Percentiles rank a stretch among this genome's conserved stretches.
These are phyloP conservation scores for Tenthredo distinguenda DNA, from an alignment of 2,888 invertebrate genomes.

Conservation along the genomic window DNA sequence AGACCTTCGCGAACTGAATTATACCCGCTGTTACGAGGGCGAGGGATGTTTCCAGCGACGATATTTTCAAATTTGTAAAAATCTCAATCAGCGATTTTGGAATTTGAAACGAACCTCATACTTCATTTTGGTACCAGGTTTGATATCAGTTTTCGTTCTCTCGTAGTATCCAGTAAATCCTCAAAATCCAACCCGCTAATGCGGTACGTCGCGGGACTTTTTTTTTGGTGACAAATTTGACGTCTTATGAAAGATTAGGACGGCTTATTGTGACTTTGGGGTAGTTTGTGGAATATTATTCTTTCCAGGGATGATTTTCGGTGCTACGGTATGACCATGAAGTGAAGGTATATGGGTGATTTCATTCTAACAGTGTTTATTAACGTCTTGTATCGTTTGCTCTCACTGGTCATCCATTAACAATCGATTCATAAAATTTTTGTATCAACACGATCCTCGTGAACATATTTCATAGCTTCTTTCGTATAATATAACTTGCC, in stretches of 20 bases:
- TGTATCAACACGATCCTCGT: too few species aligned
- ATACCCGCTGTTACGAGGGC: not conserved
- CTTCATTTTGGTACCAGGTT: not conserved
- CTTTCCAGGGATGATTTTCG: not conserved
- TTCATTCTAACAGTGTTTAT: too few species aligned
- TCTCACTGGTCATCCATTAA: too few species aligned
- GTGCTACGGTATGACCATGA: not conserved
- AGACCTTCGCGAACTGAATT: constrained; percentile 51
- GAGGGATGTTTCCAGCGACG: constrained; percentile 42
- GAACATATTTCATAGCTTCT: too few species aligned
- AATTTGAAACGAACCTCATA: not conserved
- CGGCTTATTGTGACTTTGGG: constrained; percentile 14
- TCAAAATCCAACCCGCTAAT: constrained; percentile 25
- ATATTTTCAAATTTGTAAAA: not conserved
- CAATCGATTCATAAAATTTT: too few species aligned
- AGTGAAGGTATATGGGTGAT: too few species aligned
- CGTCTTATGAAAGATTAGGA: constrained; percentile 1
- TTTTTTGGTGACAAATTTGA: constrained; percentile 23
- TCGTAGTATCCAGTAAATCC: not conserved
- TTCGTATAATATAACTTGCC: too few species aligned
- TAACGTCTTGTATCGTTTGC: too few species aligned
- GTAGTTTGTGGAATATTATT: not conserved
- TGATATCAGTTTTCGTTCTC: constrained; percentile 6
- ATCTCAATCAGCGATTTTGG: not conserved
- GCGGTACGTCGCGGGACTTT: not conserved